Base-by-base conservation (phyloP, 2,888 invertebrate species). In the Drosophila birchii region DNA sequence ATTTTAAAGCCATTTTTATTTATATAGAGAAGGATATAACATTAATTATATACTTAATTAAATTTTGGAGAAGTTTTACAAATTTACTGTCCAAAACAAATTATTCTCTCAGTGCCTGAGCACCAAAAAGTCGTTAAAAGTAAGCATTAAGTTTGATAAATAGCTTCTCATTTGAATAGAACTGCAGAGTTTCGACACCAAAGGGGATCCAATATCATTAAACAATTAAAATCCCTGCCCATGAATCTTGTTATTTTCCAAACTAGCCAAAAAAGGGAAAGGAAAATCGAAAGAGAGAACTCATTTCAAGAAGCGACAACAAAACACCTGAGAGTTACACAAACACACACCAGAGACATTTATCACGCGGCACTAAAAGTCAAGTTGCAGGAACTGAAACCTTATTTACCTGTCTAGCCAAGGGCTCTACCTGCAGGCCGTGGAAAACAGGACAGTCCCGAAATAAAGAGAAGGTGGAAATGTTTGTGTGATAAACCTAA, bases 401-500 rank as follows among this genome's bases (percentile, higher is more conserved):
- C 57, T 44, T 59, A 75, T 67, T 69, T 82, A 86, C 83, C 86
- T 86, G 80, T 45, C 39, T 45, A 34, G 38, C 56, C 68, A 5
- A 23, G 32, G 34, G 43, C 41, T 56, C 69, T 86, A 80, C 81
- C 81, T 83, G 81, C 39, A 57, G 58, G 44, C 71, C 51, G 8
- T 32, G 8, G 34, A 32, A 29, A 47, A 66, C 34, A 64, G 56
- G 47, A 62, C 51, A 49, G 62, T 68, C 74, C 60, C 70, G 76
- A 80, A 75, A 45, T 45, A 45, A 74, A 75, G 76, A 80, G 73
- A 86, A 80, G 66, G 64, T 66, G 66, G 66, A 64, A 66, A 66
- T 66, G 64, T 64, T 64, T 64, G 64, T 88, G 88, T 88, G 84
- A 88, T 85, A 85, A 85, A 80, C 72, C 87, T 86, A 88, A 84